These are phyloP conservation scores for Lasioglossum albipes DNA, from an alignment of 1,140 invertebrate genomes.

Conservation along the genomic window DNA sequence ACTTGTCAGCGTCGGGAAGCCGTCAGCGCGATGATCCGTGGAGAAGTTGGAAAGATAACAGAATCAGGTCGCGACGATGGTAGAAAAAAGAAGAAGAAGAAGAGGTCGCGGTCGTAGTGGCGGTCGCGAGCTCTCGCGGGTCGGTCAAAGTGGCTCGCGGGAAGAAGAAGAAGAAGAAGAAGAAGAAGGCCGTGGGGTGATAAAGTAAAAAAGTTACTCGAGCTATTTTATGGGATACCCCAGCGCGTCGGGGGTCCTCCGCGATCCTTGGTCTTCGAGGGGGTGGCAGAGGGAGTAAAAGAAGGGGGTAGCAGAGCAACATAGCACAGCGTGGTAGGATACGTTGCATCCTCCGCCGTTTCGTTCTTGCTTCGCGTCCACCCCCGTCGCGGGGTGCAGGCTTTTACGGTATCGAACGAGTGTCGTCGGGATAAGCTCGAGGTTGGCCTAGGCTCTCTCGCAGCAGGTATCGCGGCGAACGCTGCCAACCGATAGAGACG, in stretches of 20 bases:
- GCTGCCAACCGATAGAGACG: slow-evolving; percentile 23
- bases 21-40: too few species aligned
- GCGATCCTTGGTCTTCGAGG: slow-evolving; percentile 23
- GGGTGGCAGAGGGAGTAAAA: not conserved
- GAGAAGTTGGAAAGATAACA: too few species aligned
- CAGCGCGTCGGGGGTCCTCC: slow-evolving; percentile 38
- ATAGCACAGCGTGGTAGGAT: slow-evolving; percentile 13
- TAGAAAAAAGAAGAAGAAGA: not conserved
- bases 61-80: not conserved
- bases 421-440: slow-evolving; percentile 59
- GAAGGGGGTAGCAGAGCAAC: not conserved
- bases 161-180: not conserved
- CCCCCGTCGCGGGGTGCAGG: slow-evolving; percentile 31
- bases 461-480: slow-evolving; percentile 43
- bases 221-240: slow-evolving; percentile 65
- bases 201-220: slow-evolving; percentile 70
- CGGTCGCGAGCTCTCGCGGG: slow-evolving; percentile 8
- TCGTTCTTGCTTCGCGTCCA: slow-evolving; percentile 47
- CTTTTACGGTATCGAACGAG: slow-evolving; percentile 64
- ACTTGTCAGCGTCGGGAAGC: too few species aligned
- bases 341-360: slow-evolving; percentile 36
- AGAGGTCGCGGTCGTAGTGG: not conserved
- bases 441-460: slow-evolving; percentile 37
- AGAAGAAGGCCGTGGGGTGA: slow-evolving; percentile 45
- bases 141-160: slow-evolving; percentile 36